Evolutionary conservation across 2,797 vertebrate species (phyloP).

Genomic region (Mycteria americana): DNA sequence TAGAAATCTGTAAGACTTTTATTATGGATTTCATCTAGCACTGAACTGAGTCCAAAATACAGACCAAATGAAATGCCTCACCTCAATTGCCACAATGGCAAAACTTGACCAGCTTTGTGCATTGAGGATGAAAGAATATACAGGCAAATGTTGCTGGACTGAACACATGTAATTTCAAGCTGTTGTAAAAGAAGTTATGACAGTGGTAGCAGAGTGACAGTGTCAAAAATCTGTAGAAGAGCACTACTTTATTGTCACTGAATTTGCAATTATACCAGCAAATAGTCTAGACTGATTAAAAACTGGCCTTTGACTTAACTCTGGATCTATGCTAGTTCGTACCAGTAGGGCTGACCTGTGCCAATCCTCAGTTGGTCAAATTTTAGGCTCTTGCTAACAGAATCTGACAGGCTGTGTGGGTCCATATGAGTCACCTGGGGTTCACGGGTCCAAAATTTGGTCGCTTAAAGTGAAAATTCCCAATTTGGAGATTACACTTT

Average conservation of each 20-base stretch:
- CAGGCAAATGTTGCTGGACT: background rate
- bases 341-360: background rate
- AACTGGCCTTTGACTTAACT: background rate
- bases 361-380: background rate
- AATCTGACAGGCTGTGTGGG: background rate
- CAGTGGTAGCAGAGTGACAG: background rate
- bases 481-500: accelerated
- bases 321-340: background rate
- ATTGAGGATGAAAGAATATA: background rate
- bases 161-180: background rate
- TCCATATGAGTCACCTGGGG: background rate
- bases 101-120: background rate
- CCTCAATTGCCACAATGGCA: background rate
- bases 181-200: background rate
- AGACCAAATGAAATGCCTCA: background rate
- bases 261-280: background rate
- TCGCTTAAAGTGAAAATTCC: background rate
- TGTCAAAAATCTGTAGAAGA: background rate
- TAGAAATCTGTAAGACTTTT: background rate
- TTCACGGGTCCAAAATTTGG: background rate
- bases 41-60: background rate
- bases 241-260: background rate
- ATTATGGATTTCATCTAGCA: background rate
- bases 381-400: background rate
- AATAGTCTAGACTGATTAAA: background rate